A percentile compares a stretch with the other conserved stretches of the same genome.
Conservation (phyloP, 2,888 invertebrate species). For the Drosophila koepferae region DNA sequence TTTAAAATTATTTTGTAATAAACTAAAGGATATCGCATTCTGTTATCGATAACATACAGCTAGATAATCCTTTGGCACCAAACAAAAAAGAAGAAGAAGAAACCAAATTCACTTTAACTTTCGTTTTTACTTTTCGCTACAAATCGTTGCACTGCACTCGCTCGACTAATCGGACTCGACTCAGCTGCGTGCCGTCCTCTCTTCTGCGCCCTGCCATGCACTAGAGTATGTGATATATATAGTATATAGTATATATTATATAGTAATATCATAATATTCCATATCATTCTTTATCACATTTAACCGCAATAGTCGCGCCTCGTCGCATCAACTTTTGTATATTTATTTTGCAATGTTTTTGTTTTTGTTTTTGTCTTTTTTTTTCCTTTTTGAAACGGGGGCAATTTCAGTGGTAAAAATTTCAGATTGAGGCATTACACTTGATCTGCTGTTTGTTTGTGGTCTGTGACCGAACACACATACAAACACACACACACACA, state of each 20-base stretch:
- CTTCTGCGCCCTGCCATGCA: neutral
- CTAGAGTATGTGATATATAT: neutral
- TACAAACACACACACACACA: conserved; percentile 2
- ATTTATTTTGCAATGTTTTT: conserved; percentile 6
- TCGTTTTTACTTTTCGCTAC: neutral
- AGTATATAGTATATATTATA: neutral
- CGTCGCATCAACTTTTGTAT: conserved; percentile 5
- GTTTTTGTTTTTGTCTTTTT: neutral
- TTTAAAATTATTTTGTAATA: neutral
- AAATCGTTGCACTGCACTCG: conserved; percentile 12
- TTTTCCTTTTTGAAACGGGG: neutral
- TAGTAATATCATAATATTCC: conserved; percentile 1
- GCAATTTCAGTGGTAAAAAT: conserved; percentile 11
- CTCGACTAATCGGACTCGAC: conserved; percentile 13
- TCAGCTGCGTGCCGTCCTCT: neutral
- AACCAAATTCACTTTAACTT: neutral
- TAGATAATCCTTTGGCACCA: neutral
- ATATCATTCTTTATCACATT: conserved; percentile 31
- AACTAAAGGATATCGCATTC: neutral
- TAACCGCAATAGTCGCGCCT: conserved; percentile 4
- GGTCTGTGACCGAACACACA: neutral
- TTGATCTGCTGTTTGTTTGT: conserved; percentile 17
- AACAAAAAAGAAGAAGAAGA: too few species aligned
- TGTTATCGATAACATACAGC: conserved; percentile 5
- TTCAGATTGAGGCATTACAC: conserved; percentile 20